These are phyloP conservation scores for Antheraea assamensis DNA, from an alignment of 2,888 invertebrate species.

Conservation along the genomic window DNA sequence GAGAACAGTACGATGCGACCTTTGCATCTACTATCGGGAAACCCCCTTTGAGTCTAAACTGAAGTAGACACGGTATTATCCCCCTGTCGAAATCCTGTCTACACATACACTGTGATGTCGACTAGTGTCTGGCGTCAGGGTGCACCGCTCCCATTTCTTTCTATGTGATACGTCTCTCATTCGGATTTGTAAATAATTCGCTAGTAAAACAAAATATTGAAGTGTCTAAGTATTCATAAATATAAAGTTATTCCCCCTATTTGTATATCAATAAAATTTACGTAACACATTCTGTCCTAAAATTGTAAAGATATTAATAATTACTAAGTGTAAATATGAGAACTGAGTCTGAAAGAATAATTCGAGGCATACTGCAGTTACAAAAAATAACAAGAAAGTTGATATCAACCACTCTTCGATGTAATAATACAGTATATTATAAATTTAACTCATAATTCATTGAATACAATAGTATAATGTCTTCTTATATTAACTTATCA, in stretches of 20 bases:
- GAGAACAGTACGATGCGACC: too few relatives aligned
- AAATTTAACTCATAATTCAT: background rate
- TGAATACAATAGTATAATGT: background rate
- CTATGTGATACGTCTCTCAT: background rate
- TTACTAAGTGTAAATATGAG: constrained; percentile 38
- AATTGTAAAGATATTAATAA: constrained; percentile 27
- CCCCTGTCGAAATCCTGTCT: too few relatives aligned
- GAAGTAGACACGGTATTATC: too few relatives aligned
- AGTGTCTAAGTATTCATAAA: background rate
- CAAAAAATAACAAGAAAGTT: background rate
- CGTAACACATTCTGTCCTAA: constrained; percentile 37
- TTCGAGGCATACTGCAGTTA: constrained; percentile 8
- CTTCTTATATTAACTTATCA: background rate
- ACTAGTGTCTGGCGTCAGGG: too few relatives aligned
- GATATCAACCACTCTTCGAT: background rate
- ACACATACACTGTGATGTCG: too few relatives aligned
- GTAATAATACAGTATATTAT: background rate
- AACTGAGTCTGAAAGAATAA: constrained; percentile 49
- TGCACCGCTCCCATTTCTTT: too few relatives aligned
- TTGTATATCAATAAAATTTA: background rate
- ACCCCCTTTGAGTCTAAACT: too few relatives aligned
- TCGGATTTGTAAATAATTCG: background rate
- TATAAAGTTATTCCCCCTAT: background rate
- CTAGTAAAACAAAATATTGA: background rate
- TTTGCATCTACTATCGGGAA: too few relatives aligned